Base-by-base conservation (phyloP, 2,113 vertebrate genomes). In the Hydrochoerus hydrochaeris region DNA sequence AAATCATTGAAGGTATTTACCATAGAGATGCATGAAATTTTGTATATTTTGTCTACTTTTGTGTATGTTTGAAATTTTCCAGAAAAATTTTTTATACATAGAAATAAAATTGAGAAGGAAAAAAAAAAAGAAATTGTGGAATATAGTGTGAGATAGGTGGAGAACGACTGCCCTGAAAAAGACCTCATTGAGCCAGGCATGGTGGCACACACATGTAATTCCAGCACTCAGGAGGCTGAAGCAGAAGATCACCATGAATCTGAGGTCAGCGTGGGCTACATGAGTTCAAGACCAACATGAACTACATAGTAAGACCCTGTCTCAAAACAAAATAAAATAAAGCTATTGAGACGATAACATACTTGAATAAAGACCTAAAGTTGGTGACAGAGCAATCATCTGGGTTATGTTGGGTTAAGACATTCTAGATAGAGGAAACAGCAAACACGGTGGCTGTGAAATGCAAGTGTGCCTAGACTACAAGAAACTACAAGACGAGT, bases 51-150 rank as follows among this genome's bases (percentile, higher is more conserved):
- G 65, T 95, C 46, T 85, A 46, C 32, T 95, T 96, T 62, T 77
- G 62, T 96, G 28, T 96, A 14, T 85, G 26, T 88, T 94, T 94
- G 58, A 78, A 92, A 87, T 30, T 91, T 95, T 97, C 32, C 32
- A 13, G 60, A 60, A 41, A 77, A 75, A 52, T 54, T 11, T 92
- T 88, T 62, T 88, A 71, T 26, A 80, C 3, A 71, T 14, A 85
- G 30, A 86, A 67, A 78, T 85, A 41, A 91, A 95, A 69, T 41
- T 93, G 30, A 44, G 28, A 52, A 52, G 38, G 38, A 22, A 22
- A 20, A 41, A 20, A 41, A 85, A 32, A 75, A 65, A 63, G 44
- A 49, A 26, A 73, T 41, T 52, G 71, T 84, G 57, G 16, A 35
- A 30, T 49, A 0, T 46, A 52, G 4, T 87, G 71, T 80, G 57